Evolutionary conservation across 2,113 vertebrate genomes (phyloP).

Genomic region (Chelonoidis abingdonii): DNA sequence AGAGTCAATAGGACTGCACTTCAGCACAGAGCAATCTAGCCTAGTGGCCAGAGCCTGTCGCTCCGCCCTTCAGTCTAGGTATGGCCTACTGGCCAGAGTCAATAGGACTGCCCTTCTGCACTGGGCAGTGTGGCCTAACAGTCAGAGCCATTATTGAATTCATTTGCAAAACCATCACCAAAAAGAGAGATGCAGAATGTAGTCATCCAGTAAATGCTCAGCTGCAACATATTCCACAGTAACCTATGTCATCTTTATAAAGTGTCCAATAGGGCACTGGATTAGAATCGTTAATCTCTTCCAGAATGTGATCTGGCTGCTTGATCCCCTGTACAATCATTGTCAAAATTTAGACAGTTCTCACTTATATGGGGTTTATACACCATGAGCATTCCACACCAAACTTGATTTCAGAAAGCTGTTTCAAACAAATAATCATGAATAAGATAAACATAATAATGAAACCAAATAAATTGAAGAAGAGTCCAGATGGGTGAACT

Average conservation of each 20-base stretch:
- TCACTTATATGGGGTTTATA: not conserved
- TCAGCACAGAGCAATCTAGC: too few relatives aligned
- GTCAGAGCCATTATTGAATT: not conserved
- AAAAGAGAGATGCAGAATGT: not conserved
- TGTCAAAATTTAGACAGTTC: not conserved
- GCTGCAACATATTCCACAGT: rapidly evolving
- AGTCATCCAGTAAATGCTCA: not conserved
- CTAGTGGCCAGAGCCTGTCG: too few relatives aligned
- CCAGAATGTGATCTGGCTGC: not conserved
- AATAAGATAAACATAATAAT: not conserved
- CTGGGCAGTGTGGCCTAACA: not conserved
- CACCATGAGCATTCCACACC: not conserved
- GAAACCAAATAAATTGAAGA: not conserved
- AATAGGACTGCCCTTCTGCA: too few relatives aligned
- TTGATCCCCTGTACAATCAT: not conserved
- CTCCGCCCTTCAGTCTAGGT: too few relatives aligned
- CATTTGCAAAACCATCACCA: not conserved
- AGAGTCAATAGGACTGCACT: too few relatives aligned
- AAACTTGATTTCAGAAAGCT: not conserved
- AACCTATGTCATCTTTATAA: not conserved
- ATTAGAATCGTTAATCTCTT: not conserved
- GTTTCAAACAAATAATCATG: not conserved
- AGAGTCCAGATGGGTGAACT: not conserved
- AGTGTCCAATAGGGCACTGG: not conserved
- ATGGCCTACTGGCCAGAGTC: too few relatives aligned